Evolutionary conservation across 2,113 vertebrate genomes (phyloP).

Genomic region (Anoura caudifer): DNA sequence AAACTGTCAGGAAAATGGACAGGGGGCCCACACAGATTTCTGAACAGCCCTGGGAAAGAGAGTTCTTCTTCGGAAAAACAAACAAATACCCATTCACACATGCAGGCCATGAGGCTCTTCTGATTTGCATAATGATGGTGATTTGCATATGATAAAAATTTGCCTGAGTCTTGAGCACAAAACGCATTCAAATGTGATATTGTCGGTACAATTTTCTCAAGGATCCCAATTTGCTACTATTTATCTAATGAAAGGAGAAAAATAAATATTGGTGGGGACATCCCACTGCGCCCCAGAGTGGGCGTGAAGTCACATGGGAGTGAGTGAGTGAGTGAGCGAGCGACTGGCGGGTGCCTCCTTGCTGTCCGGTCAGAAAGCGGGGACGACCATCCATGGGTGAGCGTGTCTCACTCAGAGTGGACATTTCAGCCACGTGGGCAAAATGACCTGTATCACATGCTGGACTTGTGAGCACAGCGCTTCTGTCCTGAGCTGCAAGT

Average conservation of each 20-base stretch:
- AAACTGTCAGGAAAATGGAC: constrained; percentile 32
- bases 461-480: rapidly evolving
- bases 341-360: constrained; percentile 50
- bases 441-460: rapidly evolving
- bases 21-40: neutral
- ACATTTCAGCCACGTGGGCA: rapidly evolving
- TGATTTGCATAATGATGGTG: constrained; percentile 80
- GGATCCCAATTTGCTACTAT: constrained; percentile 80
- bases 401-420: no score
- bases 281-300: constrained; percentile 65
- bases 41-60: constrained; percentile 44
- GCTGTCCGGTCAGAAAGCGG: neutral
- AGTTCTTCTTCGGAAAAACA: constrained; percentile 77
- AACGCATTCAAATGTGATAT: constrained; percentile 72
- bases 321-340: neutral
- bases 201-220: constrained; percentile 75
- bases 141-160: constrained; percentile 79
- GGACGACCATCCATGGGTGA: neutral
- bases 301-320: constrained; percentile 64
- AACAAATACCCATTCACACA: constrained; percentile 72
- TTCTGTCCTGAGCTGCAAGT: neutral
- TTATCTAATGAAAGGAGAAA: constrained; percentile 81
- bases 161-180: constrained; percentile 75
- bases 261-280: constrained; percentile 79
- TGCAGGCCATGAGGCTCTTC: constrained; percentile 63